Conservation (phyloP, 2,113 vertebrate genomes). For the Alouatta palliata region DNA sequence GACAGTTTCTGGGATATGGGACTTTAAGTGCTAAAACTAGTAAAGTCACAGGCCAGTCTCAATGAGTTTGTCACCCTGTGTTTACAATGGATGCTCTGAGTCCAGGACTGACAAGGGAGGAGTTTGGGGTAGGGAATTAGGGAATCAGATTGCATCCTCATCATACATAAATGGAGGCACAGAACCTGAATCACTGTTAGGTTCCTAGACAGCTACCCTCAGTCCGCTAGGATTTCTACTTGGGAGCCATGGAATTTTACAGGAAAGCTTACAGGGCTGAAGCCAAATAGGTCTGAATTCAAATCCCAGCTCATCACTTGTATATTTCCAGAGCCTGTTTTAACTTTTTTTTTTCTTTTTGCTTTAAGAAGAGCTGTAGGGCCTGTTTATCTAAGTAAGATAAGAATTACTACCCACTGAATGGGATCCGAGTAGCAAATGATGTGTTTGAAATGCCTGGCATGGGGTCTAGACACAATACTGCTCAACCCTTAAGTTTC, state of each 20-base stretch:
- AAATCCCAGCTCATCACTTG: neutral
- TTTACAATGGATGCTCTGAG: neutral
- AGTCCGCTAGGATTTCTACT: neutral
- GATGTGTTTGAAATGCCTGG: neutral
- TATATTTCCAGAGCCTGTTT: conserved; percentile 3
- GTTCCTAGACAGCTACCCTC: neutral
- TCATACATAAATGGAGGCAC: neutral
- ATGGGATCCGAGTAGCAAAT: neutral
- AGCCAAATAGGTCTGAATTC: neutral
- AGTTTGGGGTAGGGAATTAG: neutral
- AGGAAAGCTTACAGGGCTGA: neutral
- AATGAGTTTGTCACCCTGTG: neutral
- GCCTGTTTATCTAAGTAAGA: neutral
- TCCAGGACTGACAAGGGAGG: neutral
- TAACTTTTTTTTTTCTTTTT: too few species aligned
- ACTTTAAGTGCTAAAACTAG: neutral
- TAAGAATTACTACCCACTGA: neutral
- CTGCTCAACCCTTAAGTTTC: neutral
- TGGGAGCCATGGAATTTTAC: neutral
- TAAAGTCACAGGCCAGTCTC: neutral
- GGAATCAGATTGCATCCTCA: neutral
- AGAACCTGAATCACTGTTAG: neutral
- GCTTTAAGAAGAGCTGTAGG: neutral
- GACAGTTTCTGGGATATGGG: neutral
- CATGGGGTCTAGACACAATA: neutral